Evolutionary conservation across 2,888 invertebrate species (phyloP).

Genomic region (Anarsia innoxiella): DNA sequence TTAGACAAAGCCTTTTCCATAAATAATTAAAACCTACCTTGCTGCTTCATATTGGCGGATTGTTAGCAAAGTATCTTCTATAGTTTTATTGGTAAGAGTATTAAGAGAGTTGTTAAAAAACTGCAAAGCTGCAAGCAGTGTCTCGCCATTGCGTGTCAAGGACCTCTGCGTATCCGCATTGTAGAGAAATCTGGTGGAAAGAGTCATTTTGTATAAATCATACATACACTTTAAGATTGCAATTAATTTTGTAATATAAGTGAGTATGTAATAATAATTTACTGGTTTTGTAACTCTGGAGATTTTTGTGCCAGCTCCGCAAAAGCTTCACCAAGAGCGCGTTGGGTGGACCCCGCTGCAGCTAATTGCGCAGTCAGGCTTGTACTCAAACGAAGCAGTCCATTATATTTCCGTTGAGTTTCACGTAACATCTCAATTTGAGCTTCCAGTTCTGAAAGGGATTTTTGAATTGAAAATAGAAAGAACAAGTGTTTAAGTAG

Average conservation of each 20-base stretch:
- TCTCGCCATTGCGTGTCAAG: slow-evolving; percentile 92
- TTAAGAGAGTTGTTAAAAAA: slow-evolving; percentile 97
- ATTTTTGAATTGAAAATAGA: too few relatives aligned
- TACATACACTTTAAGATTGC: too few relatives aligned
- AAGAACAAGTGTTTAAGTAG: background rate
- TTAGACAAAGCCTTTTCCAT: background rate
- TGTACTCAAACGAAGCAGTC: slow-evolving; percentile 88
- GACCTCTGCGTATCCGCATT: slow-evolving; percentile 97
- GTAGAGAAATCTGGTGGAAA: slow-evolving; percentile 88
- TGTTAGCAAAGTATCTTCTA: slow-evolving; percentile 91
- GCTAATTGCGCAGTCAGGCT: slow-evolving; percentile 86
- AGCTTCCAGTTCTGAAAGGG: slow-evolving; percentile 90
- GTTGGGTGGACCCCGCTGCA: slow-evolving; percentile 85
- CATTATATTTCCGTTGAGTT: slow-evolving; percentile 93
- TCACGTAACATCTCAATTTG: slow-evolving; percentile 95
- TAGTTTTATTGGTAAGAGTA: slow-evolving; percentile 97
- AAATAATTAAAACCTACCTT: slow-evolving; percentile 45
- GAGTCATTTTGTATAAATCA: background rate
- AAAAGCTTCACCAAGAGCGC: slow-evolving; percentile 94
- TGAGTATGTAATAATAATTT: too few relatives aligned
- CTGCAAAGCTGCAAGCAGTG: slow-evolving; percentile 92
- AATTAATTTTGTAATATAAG: too few relatives aligned
- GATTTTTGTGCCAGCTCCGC: slow-evolving; percentile 97
- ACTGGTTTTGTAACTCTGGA: slow-evolving; percentile 91
- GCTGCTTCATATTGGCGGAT: slow-evolving; percentile 78